Evolutionary conservation across 2,888 invertebrate genomes (phyloP).

Genomic region (Unio pictorum): DNA sequence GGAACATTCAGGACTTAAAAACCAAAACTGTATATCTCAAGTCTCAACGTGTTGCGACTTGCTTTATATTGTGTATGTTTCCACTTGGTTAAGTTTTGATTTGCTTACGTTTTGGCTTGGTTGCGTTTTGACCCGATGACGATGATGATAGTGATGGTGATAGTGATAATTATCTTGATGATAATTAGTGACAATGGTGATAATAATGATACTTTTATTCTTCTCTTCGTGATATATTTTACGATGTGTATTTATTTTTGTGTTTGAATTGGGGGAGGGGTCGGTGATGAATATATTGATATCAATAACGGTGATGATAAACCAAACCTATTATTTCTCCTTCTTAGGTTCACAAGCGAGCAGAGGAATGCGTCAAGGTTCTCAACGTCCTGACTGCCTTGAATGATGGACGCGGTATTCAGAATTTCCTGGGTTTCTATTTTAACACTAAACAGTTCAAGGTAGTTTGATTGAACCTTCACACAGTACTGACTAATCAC

Average conservation of each 20-base stretch:
- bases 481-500: too few species aligned
- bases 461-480: slow-evolving; percentile 46
- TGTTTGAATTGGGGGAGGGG: background rate
- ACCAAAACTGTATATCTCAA: too few species aligned
- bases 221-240: too few species aligned
- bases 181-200: background rate
- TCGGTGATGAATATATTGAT: background rate
- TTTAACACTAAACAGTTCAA: slow-evolving; percentile 70
- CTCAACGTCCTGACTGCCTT: slow-evolving; percentile 74
- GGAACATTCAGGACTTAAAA: too few species aligned
- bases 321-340: slow-evolving; percentile 4
- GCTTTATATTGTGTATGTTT: too few species aligned
- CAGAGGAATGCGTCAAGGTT: slow-evolving; percentile 74
- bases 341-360: slow-evolving; percentile 73
- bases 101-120: too few species aligned
- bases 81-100: too few species aligned
- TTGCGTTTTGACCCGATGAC: too few species aligned
- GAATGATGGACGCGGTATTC: slow-evolving; percentile 73
- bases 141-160: background rate
- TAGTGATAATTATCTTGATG: slow-evolving; percentile 1
- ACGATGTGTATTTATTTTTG: background rate
- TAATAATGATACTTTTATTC: slow-evolving; percentile 1
- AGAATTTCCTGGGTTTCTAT: slow-evolving; percentile 73
- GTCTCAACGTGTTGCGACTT: too few species aligned
- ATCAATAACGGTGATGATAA: background rate